Base-by-base conservation (phyloP, 1,140 invertebrate genomes). In the Solenopsis fugax region DNA sequence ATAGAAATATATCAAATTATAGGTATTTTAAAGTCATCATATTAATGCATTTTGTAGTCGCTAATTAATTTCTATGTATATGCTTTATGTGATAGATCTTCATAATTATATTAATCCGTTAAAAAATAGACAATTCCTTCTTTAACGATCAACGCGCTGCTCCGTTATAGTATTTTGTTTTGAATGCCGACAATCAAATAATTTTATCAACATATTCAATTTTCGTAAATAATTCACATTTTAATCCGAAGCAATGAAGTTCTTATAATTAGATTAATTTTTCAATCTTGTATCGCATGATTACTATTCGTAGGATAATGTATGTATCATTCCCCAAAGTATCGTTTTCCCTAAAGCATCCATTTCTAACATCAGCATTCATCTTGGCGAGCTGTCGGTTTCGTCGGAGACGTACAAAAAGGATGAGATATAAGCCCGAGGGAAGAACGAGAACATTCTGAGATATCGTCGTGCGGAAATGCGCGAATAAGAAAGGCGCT, bases 401-500 rank as follows among this genome's bases (percentile, higher is more conserved):
- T 60, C n/a, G 16, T 37, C 29, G 34, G 10, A 80, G 48, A 24
- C 29, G 29, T 80, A 52, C 24, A 62, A 48, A 16, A 62, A 56
- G 24, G 16, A 82, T 52, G 60, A 62, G 58, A 54, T 16, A 76
- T 21, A 48, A 60, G 13, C 21, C n/a, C 12, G 21, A 56, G 45
- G 34, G 16, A 69, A 52, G 21, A 80, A 48, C 10, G 16, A 45
- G 72, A 56, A 45, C 56, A 64, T 16, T 21, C 21, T 77, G 21
- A 78, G 60, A 85, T 41, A 85, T 64, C 56, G 24, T 52, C 41
- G 21, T 60, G 21, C 54, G 62, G 54, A 84, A 84, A 60, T 7
- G 54, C 54, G n/a, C 80, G 67, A 82, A 82, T 82, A 73, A 58
- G 80, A 73, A 48, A 60, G 54, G 54, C n/a, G 41, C 56, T 84